Evolutionary conservation across 2,888 invertebrate species (phyloP), one percentile per base, ranked within the genome.

Genomic region (Lasioglossum vierecki): DNA sequence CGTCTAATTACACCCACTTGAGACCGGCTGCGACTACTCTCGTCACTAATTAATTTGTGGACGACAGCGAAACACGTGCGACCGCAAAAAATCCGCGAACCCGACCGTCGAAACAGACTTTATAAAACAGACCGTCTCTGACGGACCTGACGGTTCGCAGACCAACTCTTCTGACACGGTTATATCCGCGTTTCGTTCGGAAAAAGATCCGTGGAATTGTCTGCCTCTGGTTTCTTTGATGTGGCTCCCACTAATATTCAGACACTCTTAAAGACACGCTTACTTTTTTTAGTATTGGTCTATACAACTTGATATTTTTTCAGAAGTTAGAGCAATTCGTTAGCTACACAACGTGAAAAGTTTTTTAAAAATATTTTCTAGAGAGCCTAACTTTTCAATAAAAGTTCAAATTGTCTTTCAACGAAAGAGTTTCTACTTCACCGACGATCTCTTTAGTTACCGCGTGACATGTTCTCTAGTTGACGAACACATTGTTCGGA

Each of bases 1-100:
- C 90, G 88, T 91, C 86, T 91, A 91, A 91, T 91, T 91, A 90
- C 91, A 85, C 82, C 90, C 91, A 91, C 91, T 91, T 91, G 91
- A 91, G 88, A 83, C 85, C 77, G 83, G 79, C 83, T 80, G 78
- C 82, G 84, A 81, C 75, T 66, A 35, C 66, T 66, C 66, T 76
- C 76, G 83, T 81, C 83, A 83, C 82, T 91, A 91, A 91, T 91
- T 91, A 91, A 91, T 91, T 88, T 83, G 90, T 88, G 86, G 76
- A 83, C 76, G 86, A 84, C 76, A 76, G 35, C 75, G 88, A 60
- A 84, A 90, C 89, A 87, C 89, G 87, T 88, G 89, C 87, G 74
- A 73, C 26, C 68, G 68, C 83, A 89, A 88, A 90, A 89, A 89
- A 63, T 77, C 15, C 72, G 44, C 81, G 70, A 68, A 60, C 66